Base-by-base conservation (phyloP, 2,113 vertebrate genomes). In the Regulus satrapa region DNA sequence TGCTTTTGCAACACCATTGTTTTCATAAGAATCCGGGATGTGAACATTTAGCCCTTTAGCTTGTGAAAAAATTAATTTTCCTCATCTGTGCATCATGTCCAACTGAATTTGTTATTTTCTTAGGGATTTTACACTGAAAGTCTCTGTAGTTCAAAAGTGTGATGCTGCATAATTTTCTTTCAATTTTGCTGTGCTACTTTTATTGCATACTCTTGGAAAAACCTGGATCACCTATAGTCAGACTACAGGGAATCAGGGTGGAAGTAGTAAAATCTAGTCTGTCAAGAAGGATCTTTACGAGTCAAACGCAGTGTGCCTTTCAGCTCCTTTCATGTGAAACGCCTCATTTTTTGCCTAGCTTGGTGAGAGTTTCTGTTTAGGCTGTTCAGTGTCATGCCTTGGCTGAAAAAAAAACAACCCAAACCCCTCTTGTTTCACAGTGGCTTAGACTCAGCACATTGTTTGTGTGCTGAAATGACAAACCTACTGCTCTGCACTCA, bases 141-240 rank as follows among this genome's bases (percentile, higher is more conserved):
- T 40, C 75, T 95, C 74, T 67, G 34, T 81, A 80, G 46, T 72
- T 92, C 43, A 86, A 78, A 85, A 94, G 68, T 77, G 38, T 54
- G 89, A 76, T 88, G 52, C 32, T 89, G 41, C n/a, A 51, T 63
- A 8, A 90, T 79, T 97, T 95, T 64, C 58, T 93, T 80, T 17
- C 56, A 56, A 41, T 84, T 91, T 51, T 75, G 10, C 73, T 95
- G 40, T 31, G 25, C 25, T 83, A 18, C 28, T 79, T 95, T 91
- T 78, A 92, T 92, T 64, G 72, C 36, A 25, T 49, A 55, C 68
- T 96, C 80, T 58, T 93, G 76, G 85, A 95, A 95, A 78, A 41
- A 28, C 13, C 15, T 38, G 67, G 17, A 6, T 92, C 73, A 38
- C 78, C 61, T 94, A 46, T 72, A 92, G 40, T 88, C 38, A 86